Percentiles rank a stretch among this genome's conserved stretches.
phyloP scores from a whole-genome alignment of 1,140 invertebrate genomes.

The Drosophila takahashii region DNA sequence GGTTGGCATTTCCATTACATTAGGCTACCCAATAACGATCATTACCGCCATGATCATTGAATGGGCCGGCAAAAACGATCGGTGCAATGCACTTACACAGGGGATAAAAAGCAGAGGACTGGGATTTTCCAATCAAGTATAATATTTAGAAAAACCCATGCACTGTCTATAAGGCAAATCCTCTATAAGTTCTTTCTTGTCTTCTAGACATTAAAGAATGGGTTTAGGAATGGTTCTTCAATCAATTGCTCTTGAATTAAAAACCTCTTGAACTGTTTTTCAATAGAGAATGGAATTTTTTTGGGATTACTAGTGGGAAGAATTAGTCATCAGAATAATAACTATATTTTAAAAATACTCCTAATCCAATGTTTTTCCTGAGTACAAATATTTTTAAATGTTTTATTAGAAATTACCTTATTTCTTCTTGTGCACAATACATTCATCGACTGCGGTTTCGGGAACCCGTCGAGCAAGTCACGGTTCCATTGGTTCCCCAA shows the following conservation, averaged over 20 bases:
- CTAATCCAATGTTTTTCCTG: too few species aligned
- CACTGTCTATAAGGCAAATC: too few species aligned
- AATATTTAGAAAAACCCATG: too few species aligned
- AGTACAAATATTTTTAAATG: too few species aligned
- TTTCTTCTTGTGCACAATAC: not conserved
- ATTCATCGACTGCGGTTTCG: conserved; percentile 22
- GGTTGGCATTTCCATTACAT: conserved; percentile 21
- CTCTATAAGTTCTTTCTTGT: not conserved
- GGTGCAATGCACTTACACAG: conserved; percentile 1
- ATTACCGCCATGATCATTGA: conserved; percentile 1
- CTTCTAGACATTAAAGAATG: not conserved
- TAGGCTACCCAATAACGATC: conserved; percentile 4
- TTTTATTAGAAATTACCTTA: not conserved
- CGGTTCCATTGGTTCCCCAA: conserved; percentile 21
- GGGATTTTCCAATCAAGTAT: not conserved
- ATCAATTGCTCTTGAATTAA: too few species aligned
- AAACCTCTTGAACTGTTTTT: too few species aligned
- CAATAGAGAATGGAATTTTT: too few species aligned
- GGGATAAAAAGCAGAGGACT: not conserved
- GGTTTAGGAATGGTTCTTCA: not conserved
- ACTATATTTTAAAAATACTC: too few species aligned
- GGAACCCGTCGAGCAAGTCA: conserved; percentile 50
- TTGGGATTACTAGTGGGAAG: too few species aligned
- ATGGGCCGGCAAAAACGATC: not conserved
- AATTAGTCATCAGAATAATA: too few species aligned